Evolutionary conservation across 1,140 invertebrate species (phyloP).

Genomic region (Heliothis subflexa): DNA sequence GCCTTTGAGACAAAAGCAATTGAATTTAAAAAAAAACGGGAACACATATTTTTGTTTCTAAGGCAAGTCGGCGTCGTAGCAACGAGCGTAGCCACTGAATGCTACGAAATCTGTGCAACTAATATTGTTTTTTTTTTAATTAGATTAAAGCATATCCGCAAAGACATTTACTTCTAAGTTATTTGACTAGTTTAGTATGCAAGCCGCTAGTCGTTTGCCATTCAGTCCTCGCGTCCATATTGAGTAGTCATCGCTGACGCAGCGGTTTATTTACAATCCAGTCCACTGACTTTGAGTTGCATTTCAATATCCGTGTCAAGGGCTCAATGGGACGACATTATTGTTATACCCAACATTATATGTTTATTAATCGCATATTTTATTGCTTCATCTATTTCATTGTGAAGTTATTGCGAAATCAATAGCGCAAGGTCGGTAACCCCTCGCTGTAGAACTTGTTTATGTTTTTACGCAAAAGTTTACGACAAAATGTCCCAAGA

Average conservation of each 20-base stretch:
- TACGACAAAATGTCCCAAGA: slow-evolving; percentile 17
- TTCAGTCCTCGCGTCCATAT: slow-evolving; percentile 48
- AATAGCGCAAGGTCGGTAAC: slow-evolving; percentile 40
- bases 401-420: slow-evolving; percentile 41
- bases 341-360: slow-evolving; percentile 34
- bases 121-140: neutral
- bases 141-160: slow-evolving; percentile 15
- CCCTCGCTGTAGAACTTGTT: slow-evolving; percentile 31
- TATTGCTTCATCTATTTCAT: slow-evolving; percentile 31
- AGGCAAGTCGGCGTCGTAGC: neutral
- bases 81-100: neutral
- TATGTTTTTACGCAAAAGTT: slow-evolving; percentile 20
- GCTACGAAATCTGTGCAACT: neutral
- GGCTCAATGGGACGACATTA: slow-evolving; percentile 50
- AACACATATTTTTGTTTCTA: neutral
- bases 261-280: slow-evolving; percentile 54
- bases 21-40: neutral
- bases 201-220: slow-evolving; percentile 13
- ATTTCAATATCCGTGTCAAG: slow-evolving; percentile 58
- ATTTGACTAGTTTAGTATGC: slow-evolving; percentile 32
- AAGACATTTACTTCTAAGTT: slow-evolving; percentile 4
- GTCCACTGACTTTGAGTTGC: slow-evolving; percentile 51
- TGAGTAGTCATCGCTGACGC: slow-evolving; percentile 46
- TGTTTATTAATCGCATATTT: slow-evolving; percentile 40
- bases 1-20: no score